phyloP scores from a whole-genome alignment of 1,140 invertebrate species.

The Solen grandis region DNA sequence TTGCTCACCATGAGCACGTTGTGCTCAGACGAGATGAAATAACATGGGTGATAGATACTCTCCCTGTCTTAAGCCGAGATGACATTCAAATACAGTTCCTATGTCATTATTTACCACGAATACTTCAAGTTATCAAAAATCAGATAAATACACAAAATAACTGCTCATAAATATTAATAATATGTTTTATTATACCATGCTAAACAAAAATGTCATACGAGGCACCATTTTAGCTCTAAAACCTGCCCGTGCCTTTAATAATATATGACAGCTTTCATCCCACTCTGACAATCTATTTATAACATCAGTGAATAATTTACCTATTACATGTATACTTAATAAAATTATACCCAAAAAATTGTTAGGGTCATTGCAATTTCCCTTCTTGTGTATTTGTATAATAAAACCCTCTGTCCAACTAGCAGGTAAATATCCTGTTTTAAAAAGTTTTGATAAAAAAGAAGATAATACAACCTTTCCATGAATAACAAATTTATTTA shows the following conservation, averaged over 20 bases:
- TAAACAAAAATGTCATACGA: background rate
- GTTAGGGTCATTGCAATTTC: slow-evolving; percentile 9
- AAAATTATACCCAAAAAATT: background rate
- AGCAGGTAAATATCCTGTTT: too few species aligned
- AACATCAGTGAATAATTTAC: background rate
- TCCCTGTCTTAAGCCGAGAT: background rate
- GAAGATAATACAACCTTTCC: too few species aligned
- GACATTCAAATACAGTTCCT: background rate
- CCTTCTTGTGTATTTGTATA: background rate
- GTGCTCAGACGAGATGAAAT: background rate
- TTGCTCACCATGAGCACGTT: too few species aligned
- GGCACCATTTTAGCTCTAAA: background rate
- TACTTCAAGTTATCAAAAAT: background rate
- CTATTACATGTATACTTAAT: background rate
- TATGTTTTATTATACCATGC: background rate
- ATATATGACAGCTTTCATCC: too few species aligned
- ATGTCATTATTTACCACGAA: background rate
- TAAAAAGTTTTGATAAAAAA: too few species aligned
- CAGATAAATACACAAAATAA: background rate
- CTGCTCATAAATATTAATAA: background rate
- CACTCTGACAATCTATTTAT: slow-evolving; percentile 9
- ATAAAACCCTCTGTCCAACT: background rate
- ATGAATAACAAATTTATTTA: too few species aligned
- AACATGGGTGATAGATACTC: background rate
- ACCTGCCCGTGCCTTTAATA: background rate